Conservation (phyloP, 2,797 vertebrate species). For the Gallinago nigripennis region DNA sequence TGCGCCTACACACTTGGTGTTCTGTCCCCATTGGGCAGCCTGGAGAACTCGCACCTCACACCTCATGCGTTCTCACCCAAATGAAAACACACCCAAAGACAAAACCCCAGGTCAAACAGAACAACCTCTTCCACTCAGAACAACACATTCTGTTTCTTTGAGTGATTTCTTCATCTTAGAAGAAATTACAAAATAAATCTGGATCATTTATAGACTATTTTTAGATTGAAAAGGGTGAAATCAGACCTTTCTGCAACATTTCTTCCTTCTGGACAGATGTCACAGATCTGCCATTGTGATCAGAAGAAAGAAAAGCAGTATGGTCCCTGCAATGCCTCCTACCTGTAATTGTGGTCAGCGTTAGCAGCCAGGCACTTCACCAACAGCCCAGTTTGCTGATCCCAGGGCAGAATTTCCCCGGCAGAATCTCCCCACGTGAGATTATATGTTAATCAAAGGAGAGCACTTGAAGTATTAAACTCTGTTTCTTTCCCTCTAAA, state of each 20-base stretch:
- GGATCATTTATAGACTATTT: neutral
- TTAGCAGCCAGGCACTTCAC: neutral
- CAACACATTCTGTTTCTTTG: neutral
- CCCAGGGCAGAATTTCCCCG: neutral
- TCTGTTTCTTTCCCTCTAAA: neutral
- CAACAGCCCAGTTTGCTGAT: neutral
- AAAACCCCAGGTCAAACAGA: neutral
- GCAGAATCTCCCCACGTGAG: neutral
- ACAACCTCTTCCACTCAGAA: neutral
- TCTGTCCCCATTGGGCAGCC: neutral
- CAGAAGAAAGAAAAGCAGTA: neutral
- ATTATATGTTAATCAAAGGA: neutral
- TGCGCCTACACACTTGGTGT: rapidly evolving
- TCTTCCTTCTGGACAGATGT: neutral
- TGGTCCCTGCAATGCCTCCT: neutral
- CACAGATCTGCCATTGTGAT: neutral
- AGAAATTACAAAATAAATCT: neutral
- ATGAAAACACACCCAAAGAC: neutral
- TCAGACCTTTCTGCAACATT: neutral
- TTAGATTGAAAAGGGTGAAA: neutral
- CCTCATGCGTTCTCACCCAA: neutral
- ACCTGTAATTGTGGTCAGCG: neutral
- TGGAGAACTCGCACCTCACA: neutral
- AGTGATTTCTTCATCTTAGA: neutral
- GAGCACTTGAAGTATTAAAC: neutral